Evolutionary conservation across 1,140 invertebrate genomes (phyloP).

Genomic region (Pseudachorutes palmiensis): DNA sequence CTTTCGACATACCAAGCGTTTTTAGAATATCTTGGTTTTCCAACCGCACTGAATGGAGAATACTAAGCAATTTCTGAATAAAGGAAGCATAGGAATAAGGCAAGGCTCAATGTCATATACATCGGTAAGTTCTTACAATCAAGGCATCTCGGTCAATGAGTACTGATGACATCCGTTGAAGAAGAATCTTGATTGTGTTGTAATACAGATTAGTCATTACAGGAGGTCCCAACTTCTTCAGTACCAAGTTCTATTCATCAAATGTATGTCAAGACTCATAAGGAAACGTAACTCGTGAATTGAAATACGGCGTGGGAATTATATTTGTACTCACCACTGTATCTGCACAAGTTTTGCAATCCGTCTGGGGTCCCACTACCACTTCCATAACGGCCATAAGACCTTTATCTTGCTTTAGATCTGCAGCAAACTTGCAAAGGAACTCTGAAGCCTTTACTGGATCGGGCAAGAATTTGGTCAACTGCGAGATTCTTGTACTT

Average conservation of each 20-base stretch:
- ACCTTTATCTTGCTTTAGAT: constrained; percentile 67
- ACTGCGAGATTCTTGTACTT: constrained; percentile 57
- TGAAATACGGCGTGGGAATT: too few species aligned
- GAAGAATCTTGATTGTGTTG: constrained; percentile 86
- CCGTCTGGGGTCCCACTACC: constrained; percentile 74
- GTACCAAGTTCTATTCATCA: constrained; percentile 57
- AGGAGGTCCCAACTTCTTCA: constrained; percentile 87
- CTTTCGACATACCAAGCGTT: constrained; percentile 19
- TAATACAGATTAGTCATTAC: constrained; percentile 92
- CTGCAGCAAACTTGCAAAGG: constrained; percentile 74
- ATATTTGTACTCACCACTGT: constrained; percentile 58
- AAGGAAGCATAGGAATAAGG: neutral
- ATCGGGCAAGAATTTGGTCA: constrained; percentile 75
- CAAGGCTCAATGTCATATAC: neutral
- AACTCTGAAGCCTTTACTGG: constrained; percentile 87
- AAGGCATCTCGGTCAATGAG: constrained; percentile 87
- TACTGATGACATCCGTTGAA: constrained; percentile 87
- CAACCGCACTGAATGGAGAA: constrained; percentile 25
- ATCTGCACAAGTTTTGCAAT: constrained; percentile 81
- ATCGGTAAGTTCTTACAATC: constrained; percentile 49
- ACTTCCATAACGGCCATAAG: constrained; percentile 75
- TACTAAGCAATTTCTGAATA: constrained; percentile 28
- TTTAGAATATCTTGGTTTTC: constrained; percentile 21
- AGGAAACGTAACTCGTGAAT: too few species aligned
- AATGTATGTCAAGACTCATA: too few species aligned